phyloP scores from a whole-genome alignment of 2,113 vertebrate species.

The Aythya baeri region DNA sequence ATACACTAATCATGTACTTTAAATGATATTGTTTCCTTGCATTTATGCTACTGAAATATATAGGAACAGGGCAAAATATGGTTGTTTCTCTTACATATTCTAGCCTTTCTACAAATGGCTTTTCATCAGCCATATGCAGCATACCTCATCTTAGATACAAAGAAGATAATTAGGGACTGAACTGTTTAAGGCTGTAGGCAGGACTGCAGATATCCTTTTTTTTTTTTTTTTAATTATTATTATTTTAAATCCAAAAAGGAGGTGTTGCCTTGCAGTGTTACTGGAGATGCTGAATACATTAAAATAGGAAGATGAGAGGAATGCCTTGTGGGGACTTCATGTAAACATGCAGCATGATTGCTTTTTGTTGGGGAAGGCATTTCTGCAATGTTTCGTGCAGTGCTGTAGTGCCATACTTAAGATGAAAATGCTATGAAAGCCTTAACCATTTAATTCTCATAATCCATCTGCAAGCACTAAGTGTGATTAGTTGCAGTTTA shows the following conservation, averaged over 20 bases:
- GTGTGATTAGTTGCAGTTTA: constrained; percentile 51
- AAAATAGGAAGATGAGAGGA: constrained; percentile 55
- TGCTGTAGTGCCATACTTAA: not conserved
- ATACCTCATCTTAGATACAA: not conserved
- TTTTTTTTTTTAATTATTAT: not conserved
- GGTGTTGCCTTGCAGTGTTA: constrained; percentile 6
- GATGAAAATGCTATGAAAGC: constrained; percentile 24
- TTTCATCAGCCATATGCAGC: not conserved
- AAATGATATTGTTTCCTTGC: constrained; percentile 42
- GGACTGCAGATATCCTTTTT: not conserved
- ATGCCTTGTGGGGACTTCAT: constrained; percentile 62
- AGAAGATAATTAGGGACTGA: not conserved
- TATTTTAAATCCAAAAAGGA: not conserved
- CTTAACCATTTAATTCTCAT: constrained; percentile 48
- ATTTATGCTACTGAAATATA: constrained; percentile 16
- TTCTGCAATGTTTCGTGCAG: not conserved
- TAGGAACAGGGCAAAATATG: not conserved
- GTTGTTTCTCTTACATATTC: not conserved
- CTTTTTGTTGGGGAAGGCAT: constrained; percentile 58
- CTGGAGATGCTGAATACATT: constrained; percentile 53
- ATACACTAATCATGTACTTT: not conserved
- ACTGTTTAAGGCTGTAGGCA: not conserved
- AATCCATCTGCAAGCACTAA: not conserved
- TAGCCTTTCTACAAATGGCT: not conserved
- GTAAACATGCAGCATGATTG: constrained; percentile 60